phyloP scores from a whole-genome alignment of 2,797 vertebrate species.

The Crocodylus rhombifer region DNA sequence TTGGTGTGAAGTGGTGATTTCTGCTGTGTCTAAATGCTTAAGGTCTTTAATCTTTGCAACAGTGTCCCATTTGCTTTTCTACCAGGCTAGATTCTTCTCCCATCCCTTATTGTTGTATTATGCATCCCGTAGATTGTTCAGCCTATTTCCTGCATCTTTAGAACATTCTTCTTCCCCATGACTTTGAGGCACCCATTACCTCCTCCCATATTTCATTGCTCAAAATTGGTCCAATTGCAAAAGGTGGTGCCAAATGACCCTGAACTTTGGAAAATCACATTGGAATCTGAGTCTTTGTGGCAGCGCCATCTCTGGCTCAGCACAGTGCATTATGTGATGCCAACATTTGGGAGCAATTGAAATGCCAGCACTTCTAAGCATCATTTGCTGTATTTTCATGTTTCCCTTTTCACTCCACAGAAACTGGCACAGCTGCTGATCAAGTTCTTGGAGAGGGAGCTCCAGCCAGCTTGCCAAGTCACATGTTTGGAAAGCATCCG shows the following conservation, averaged over 20 bases:
- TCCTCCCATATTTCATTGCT: neutral
- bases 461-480: constrained; percentile 89
- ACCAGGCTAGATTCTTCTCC: neutral
- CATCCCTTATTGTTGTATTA: neutral
- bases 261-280: fast-evolving
- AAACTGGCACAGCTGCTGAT: constrained; percentile 88
- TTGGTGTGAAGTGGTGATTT: neutral
- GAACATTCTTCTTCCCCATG: neutral
- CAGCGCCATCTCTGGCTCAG: neutral
- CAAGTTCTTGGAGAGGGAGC: constrained; percentile 85
- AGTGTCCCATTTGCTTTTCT: fast-evolving
- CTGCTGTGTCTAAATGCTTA: neutral
- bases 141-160: neutral
- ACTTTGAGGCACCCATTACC: neutral
- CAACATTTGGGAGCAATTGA: neutral
- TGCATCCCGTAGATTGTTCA: neutral
- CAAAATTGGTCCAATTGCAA: neutral
- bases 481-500: constrained; percentile 91
- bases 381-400: neutral
- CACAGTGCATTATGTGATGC: neutral
- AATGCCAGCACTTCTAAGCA: fast-evolving
- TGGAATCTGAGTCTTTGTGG: fast-evolving
- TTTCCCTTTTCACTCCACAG: constrained; percentile 71
- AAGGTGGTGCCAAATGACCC: fast-evolving
- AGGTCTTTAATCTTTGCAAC: neutral